Base-by-base conservation (phyloP, 2,113 vertebrate genomes). In the Eurypyga helias region DNA sequence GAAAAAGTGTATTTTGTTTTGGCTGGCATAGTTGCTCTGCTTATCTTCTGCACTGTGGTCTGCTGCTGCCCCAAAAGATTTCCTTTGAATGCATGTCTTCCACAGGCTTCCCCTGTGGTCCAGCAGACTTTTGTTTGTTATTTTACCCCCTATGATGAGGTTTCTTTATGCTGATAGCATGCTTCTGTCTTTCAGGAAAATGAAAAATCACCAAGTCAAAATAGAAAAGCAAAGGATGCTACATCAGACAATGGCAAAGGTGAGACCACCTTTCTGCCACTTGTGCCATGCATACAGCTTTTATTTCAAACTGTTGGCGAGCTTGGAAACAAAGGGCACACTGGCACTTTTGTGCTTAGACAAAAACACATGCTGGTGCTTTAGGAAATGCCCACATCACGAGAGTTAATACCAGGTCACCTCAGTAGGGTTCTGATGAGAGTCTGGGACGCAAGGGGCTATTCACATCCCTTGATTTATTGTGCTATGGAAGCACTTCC, bases 211-310 rank as follows among this genome's bases (percentile, higher is more conserved):
- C 99, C 99, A 58, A 99, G 99, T 97, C 99, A 99, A 95, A 99
- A 99, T 97, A 98, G 99, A 83, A 99, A 99, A 98, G 99, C 99
- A 65, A 99, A 99, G 97, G 99, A 99, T 41, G 99, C 99, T 45
- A 99, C 99, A 8, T 99, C 99, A 0, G 99, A 99, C 97, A 99
- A 98, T 3, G 99, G 99, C 94, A 99, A 99, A 99, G 99, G 99
- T 99, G 93, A 97, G 96, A n/a, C 13, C 24, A 16, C 17, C 6
- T 61, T 21, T 28, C 31, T 55, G 1, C 25, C 25, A 3, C 61
- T 45, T 21, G 9, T 11, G 28, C 33, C 17, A 1, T 7, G 4
- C 31, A 34, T 78, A 3, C 13, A 81, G 31, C 65, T 88, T 54
- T 38, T 64, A 24, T 6, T 88, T 62, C 4, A 2, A 23, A 5